Percentiles rank a stretch among this genome's conserved stretches.
Conservation (phyloP, 1,140 invertebrate genomes). For the Tetramorium simillimum region DNA sequence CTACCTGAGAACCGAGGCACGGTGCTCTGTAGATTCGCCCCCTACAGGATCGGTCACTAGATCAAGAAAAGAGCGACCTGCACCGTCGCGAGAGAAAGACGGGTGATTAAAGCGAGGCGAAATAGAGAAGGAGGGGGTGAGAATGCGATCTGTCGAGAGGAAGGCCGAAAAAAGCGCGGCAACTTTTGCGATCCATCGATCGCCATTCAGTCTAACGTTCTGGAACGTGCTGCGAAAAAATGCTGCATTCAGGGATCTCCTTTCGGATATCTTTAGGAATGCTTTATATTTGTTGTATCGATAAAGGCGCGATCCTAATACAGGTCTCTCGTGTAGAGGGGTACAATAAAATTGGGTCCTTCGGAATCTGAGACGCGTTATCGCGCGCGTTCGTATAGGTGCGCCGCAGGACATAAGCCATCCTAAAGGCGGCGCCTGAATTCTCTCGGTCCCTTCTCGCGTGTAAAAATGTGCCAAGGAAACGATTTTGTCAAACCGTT, state of each 20-base stretch:
- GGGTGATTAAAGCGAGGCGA: background rate
- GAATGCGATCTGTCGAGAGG: background rate
- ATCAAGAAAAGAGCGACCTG: conserved; percentile 2
- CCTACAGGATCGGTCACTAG: conserved; percentile 50
- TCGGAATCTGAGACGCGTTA: conserved; percentile 19
- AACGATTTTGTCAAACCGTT: background rate
- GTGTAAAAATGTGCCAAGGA: background rate
- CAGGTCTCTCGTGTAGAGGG: background rate
- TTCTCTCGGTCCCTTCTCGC: background rate
- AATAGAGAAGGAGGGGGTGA: background rate
- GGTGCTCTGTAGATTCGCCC: background rate
- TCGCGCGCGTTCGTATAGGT: background rate
- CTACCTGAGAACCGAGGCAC: conserved; percentile 42
- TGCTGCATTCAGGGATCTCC: background rate
- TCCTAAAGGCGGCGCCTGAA: conserved; percentile 12
- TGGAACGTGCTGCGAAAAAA: conserved; percentile 29
- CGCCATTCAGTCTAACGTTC: conserved; percentile 9
- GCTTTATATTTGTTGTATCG: conserved; percentile 5
- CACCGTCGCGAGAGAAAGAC: background rate
- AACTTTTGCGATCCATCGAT: conserved; percentile 34
- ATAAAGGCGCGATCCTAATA: conserved; percentile 32
- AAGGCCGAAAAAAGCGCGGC: conserved; percentile 43
- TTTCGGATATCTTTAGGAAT: background rate
- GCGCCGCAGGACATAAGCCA: too few species aligned
- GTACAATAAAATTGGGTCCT: conserved; percentile 22